phyloP scores from a whole-genome alignment of 1,140 invertebrate genomes.

The Tetranychus cinnabarinus region DNA sequence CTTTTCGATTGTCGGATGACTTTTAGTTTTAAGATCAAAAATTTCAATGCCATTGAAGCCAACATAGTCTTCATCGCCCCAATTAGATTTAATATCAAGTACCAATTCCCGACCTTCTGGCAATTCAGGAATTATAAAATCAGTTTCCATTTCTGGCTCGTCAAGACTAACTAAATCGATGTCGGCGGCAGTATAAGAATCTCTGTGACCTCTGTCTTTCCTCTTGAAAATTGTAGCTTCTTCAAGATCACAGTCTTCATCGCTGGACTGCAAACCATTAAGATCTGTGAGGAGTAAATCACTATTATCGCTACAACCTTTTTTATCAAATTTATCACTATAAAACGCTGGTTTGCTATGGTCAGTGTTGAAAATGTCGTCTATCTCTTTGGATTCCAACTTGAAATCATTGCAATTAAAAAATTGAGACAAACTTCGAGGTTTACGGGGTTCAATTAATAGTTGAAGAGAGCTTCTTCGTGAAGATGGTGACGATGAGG shows the following conservation, averaged over 20 bases:
- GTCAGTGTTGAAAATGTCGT: too few species aligned
- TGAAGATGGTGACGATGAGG: too few species aligned
- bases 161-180: neutral
- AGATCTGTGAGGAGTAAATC: neutral
- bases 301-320: neutral
- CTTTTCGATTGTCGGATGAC: constrained; percentile 22
- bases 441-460: too few species aligned
- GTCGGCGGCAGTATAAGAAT: neutral
- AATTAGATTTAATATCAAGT: constrained; percentile 44
- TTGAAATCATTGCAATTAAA: too few species aligned
- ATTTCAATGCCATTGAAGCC: constrained; percentile 56
- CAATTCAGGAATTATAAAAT: constrained; percentile 40
- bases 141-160: neutral
- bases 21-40: constrained; percentile 34
- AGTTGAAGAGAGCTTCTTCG: too few species aligned
- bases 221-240: neutral
- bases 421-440: too few species aligned
- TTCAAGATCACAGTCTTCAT: neutral
- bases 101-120: constrained; percentile 38
- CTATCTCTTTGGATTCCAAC: neutral
- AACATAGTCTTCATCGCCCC: constrained; percentile 52
- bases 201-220: neutral
- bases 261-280: neutral
- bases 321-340: neutral
- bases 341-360: neutral